A percentile compares a stretch with the other conserved stretches of the same genome.
phyloP scores from a whole-genome alignment of 2,113 vertebrate genomes.

The Gopherus flavomarginatus region DNA sequence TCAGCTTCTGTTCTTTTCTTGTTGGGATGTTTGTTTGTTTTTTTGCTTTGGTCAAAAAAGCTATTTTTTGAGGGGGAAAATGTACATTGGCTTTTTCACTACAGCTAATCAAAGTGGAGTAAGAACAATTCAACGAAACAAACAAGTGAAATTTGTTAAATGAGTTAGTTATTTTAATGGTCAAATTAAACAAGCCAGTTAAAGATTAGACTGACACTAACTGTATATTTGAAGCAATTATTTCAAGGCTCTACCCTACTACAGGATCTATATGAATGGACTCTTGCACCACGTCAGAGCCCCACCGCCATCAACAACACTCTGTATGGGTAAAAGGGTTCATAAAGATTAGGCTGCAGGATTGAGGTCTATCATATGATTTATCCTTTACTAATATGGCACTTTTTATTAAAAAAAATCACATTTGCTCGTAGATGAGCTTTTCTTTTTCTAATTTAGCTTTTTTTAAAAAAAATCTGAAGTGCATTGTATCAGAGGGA shows the following conservation, averaged over 20 bases:
- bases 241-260: neutral
- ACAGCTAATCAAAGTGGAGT: neutral
- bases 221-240: neutral
- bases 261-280: neutral
- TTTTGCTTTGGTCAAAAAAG: neutral
- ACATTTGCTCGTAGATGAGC: neutral
- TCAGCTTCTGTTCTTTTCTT: neutral
- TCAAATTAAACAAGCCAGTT: neutral
- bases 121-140: neutral
- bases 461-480: neutral
- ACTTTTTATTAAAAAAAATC: neutral
- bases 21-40: neutral
- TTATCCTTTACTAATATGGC: neutral
- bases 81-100: no score
- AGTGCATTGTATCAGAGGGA: no score
- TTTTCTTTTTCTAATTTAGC: constrained; percentile 3
- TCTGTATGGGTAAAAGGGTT: neutral
- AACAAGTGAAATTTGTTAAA: neutral
- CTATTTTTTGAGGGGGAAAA: no score
- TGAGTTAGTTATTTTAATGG: neutral
- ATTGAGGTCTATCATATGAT: neutral
- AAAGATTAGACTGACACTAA: neutral
- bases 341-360: neutral
- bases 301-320: neutral
- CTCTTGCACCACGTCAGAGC: neutral